phyloP scores from a whole-genome alignment of 2,797 vertebrate species.

The Bryconaethiops microstoma region DNA sequence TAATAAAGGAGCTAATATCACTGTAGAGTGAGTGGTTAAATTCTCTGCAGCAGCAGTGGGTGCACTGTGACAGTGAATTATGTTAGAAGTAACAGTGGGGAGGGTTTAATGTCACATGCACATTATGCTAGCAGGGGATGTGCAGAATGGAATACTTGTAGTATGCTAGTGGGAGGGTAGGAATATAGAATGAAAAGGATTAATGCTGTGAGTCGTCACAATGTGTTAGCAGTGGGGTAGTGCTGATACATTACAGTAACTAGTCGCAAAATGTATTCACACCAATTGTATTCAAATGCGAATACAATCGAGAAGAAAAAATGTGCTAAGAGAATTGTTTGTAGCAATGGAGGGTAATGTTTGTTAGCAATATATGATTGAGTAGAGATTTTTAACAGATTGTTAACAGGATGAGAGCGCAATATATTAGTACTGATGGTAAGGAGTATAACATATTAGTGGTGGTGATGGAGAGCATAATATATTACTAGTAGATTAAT shows the following conservation, averaged over 20 bases:
- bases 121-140: background rate
- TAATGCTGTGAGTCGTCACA: background rate
- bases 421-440: background rate
- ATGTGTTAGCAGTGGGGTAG: background rate
- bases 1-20: background rate
- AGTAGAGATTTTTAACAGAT: background rate
- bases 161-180: background rate
- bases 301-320: background rate
- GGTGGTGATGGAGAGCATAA: background rate
- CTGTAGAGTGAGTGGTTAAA: background rate
- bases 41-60: background rate
- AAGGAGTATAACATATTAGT: background rate
- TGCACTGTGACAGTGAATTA: background rate
- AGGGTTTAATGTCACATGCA: background rate
- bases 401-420: background rate
- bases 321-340: no score
- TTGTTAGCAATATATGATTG: background rate
- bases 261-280: background rate
- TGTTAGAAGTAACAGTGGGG: background rate
- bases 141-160: background rate
- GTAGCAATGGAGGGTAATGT: background rate
- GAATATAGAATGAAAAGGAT: background rate
- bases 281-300: no score
- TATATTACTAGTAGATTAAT: background rate
- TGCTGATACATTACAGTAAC: background rate